These are phyloP conservation scores for Sarcophaga carnaria DNA, from an alignment of 2,888 invertebrate species.

Conservation along the genomic window DNA sequence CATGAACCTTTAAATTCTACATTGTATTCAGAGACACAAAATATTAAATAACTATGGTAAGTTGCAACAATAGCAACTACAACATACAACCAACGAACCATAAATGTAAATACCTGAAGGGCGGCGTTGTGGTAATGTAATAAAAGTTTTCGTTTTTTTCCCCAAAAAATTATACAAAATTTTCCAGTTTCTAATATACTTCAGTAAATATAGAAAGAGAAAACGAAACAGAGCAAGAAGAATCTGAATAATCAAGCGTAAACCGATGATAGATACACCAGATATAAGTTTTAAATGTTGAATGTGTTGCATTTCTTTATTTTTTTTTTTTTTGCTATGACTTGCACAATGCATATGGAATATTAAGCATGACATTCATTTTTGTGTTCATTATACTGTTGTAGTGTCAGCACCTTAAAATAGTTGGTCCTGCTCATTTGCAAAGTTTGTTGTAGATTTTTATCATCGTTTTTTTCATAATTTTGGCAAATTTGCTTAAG, in stretches of 20 bases:
- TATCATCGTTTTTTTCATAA: not conserved
- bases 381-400: constrained; percentile 71
- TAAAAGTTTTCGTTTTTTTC: constrained; percentile 73
- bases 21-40: not conserved
- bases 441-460: not conserved
- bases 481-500: not conserved
- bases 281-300: constrained; percentile 27
- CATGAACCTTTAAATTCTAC: constrained; percentile 47
- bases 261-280: constrained; percentile 61
- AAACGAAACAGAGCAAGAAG: not conserved
- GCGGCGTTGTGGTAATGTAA: constrained; percentile 43
- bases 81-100: too few species aligned
- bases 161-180: constrained; percentile 14
- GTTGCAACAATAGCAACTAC: too few species aligned
- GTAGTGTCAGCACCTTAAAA: constrained; percentile 61
- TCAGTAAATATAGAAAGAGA: not conserved
- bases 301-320: not conserved
- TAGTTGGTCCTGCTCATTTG: not conserved
- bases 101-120: too few species aligned
- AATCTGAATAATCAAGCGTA: constrained; percentile 67
- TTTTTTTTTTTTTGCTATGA: too few species aligned
- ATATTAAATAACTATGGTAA: too few species aligned
- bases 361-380: constrained; percentile 37
- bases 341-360: not conserved
- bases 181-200: constrained; percentile 24